Evolutionary conservation across 2,888 invertebrate species (phyloP).

Genomic region (Cylindroiulus punctatus): DNA sequence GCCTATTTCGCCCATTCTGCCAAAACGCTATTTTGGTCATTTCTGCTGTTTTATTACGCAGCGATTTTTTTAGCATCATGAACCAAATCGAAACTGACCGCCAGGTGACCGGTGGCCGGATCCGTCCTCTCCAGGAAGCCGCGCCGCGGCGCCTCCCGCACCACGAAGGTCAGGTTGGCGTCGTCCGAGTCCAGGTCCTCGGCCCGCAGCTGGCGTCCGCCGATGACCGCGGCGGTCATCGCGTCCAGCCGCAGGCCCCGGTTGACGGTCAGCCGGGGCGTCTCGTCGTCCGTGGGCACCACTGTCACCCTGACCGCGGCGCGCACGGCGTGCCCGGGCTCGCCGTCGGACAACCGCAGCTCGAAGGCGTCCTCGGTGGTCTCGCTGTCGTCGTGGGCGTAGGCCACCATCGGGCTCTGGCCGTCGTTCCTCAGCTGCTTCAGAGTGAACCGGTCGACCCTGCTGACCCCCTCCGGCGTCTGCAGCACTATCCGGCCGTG

Average conservation of each 20-base stretch:
- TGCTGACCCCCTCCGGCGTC: slow-evolving; percentile 62
- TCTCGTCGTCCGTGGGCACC: slow-evolving; percentile 66
- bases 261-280: slow-evolving; percentile 65
- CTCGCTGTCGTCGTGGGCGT: slow-evolving; percentile 66
- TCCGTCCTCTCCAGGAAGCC: slow-evolving; percentile 62
- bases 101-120: slow-evolving; percentile 54
- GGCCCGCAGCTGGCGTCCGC: slow-evolving; percentile 63
- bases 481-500: slow-evolving; percentile 64
- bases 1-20: too few species aligned
- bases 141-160: slow-evolving; percentile 63
- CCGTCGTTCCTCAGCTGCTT: slow-evolving; percentile 62
- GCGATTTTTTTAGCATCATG: too few species aligned
- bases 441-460: slow-evolving; percentile 63
- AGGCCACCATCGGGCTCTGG: slow-evolving; percentile 63
- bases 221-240: slow-evolving; percentile 64
- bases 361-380: slow-evolving; percentile 64
- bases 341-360: slow-evolving; percentile 60
- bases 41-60: too few species aligned
- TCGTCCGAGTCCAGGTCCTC: slow-evolving; percentile 65
- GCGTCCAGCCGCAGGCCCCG: slow-evolving; percentile 64
- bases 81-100: too few species aligned
- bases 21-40: too few species aligned
- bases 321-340: slow-evolving; percentile 62
- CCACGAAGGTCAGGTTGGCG: slow-evolving; percentile 63
- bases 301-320: slow-evolving; percentile 64